These are phyloP conservation scores for Aradophagus sp. DNA, from an alignment of 1,140 invertebrate genomes.

Conservation along the genomic window DNA sequence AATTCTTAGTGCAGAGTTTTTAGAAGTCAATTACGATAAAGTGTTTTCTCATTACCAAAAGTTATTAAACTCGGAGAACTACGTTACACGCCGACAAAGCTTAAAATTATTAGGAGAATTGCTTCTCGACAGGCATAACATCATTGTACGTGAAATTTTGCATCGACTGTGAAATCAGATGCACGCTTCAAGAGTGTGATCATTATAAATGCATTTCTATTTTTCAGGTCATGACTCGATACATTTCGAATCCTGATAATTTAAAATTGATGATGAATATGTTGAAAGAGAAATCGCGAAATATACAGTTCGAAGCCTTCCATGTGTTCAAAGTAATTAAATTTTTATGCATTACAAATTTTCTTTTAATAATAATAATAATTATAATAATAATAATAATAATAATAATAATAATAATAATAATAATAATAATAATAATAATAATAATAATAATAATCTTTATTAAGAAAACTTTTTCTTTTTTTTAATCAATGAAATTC, in stretches of 20 bases:
- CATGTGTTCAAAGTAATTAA: conserved; percentile 98
- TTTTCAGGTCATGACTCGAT: conserved; percentile 94
- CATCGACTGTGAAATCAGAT: no score
- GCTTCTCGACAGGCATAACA: conserved; percentile 98
- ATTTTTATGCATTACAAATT: no score
- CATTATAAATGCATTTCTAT: no score
- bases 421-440: no score
- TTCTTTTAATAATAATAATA: no score
- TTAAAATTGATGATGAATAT: conserved; percentile 99
- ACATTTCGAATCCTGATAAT: conserved; percentile 99
- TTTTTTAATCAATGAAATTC: no score
- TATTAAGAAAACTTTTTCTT: no score
- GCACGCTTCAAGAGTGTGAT: no score
- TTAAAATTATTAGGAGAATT: conserved; percentile 98
- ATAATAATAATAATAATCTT: no score
- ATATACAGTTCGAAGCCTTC: conserved; percentile 99
- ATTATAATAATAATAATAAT: no score
- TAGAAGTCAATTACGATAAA: conserved; percentile 99
- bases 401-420: no score
- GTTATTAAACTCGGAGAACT: conserved; percentile 98
- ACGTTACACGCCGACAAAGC: conserved; percentile 97
- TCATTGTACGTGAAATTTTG: conserved; percentile 93
- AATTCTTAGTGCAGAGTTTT: conserved; percentile 97
- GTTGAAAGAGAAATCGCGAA: conserved; percentile 98
- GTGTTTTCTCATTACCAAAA: conserved; percentile 98